Percentiles rank a stretch among this genome's conserved stretches.
Evolutionary conservation across 2,113 vertebrate species (phyloP).

Genomic region (Sinosuthora webbiana): DNA sequence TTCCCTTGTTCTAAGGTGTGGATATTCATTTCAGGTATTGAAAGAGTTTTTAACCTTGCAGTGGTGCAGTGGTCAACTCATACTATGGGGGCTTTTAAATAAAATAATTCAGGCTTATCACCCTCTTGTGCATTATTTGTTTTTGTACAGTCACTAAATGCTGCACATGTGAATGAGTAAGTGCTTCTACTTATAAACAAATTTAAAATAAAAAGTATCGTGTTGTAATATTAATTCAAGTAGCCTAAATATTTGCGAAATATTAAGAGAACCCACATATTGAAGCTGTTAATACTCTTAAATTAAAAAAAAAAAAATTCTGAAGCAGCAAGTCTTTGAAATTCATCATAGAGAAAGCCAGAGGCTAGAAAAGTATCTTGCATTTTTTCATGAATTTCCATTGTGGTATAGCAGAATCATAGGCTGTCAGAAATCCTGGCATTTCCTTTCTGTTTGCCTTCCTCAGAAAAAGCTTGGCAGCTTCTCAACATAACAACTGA

Average conservation of each 20-base stretch:
- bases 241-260: neutral
- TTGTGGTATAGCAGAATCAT: neutral
- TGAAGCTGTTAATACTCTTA: neutral
- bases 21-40: neutral
- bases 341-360: neutral
- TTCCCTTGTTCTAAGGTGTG: neutral
- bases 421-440: constrained; percentile 7
- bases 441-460: constrained; percentile 39
- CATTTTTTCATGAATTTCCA: constrained; percentile 27
- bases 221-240: neutral
- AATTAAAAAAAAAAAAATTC: neutral
- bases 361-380: constrained; percentile 38
- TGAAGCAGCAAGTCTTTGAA: constrained; percentile 23
- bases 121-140: neutral
- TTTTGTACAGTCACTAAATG: neutral
- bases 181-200: neutral
- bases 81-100: neutral
- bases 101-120: neutral
- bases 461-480: constrained; percentile 26
- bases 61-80: neutral
- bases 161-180: neutral
- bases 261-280: neutral
- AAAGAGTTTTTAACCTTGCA: neutral
- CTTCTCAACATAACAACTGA: neutral
- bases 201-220: neutral